Evolutionary conservation across 1,140 invertebrate species (phyloP), one percentile per base, ranked within the genome.

Genomic region (Phocides pigmalion): DNA sequence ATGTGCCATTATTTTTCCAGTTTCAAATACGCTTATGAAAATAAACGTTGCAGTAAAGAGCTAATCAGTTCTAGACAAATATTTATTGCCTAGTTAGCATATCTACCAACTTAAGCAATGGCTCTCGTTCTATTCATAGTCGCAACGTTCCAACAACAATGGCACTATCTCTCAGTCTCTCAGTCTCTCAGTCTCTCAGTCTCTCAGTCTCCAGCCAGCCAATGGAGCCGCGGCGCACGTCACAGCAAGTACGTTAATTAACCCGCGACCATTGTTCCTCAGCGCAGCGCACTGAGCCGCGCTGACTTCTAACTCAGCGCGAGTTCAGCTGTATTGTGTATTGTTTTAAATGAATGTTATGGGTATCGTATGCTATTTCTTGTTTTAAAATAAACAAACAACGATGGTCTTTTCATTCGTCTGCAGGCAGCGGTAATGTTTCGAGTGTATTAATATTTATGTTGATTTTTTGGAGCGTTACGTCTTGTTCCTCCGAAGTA

Each of bases 191-290:
- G n/a, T 56, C 53, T 56, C 42, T 16, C 41, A 58, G 41, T 20
- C 53, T 17, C 22, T 25, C 25, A 42, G 50, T 1, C 17, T n/a
- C 32, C 19, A n/a, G n/a, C n/a, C n/a, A n/a, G n/a, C n/a, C n/a
- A 56, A 42, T 41, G 20, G 53, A 42, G 20, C 37, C 35, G 47
- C 16, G 47, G 28, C 15, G 47, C 54, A 28, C 42, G 54, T 17
- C 41, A 39, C 12, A 20, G 53, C 53, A 44, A 58, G 20, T 58
- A 28, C 17, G 54, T 58, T 58, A 58, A 58, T 58, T 46, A 44
- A 58, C 39, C 25, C 22, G 37, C 22, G 46, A 49, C 3, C 46
- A 12, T 5, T 12, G 46, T 14, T 5, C 46, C n/a, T 17, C 16
- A 8, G 19, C 9, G 42, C 11, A 32, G 28, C 28, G 42, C 17